Evolutionary conservation across 2,797 vertebrate genomes (phyloP).

Genomic region (Amniataba percoides): DNA sequence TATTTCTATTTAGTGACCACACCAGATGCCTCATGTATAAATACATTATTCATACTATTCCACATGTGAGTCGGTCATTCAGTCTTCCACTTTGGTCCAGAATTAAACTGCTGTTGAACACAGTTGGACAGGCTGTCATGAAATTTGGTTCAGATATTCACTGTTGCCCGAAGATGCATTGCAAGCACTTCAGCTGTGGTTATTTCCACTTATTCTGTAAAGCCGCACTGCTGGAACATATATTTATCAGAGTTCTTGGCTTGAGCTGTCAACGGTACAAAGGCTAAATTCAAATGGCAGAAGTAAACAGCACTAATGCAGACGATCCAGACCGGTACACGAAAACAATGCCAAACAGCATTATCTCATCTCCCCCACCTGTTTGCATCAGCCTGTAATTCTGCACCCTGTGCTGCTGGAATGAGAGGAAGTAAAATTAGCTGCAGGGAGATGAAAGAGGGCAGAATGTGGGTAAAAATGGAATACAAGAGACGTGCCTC

Average conservation of each 20-base stretch:
- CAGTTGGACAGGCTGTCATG: too few species aligned
- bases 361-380: slow-evolving; percentile 25
- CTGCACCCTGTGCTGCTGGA: background rate
- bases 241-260: slow-evolving; percentile 8
- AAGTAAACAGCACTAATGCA: slow-evolving; percentile 9
- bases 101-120: too few species aligned
- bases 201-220: too few species aligned
- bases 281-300: slow-evolving; percentile 25
- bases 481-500: slow-evolving; percentile 45
- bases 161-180: too few species aligned
- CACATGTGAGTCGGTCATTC: too few species aligned
- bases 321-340: slow-evolving; percentile 1
- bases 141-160: too few species aligned
- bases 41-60: too few species aligned
- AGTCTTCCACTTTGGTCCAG: too few species aligned
- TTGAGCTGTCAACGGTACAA: slow-evolving; percentile 7
- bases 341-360: slow-evolving; percentile 28
- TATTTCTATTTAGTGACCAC: too few species aligned
- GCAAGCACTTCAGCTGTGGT: too few species aligned
- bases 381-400: slow-evolving; percentile 30
- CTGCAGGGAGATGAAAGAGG: slow-evolving; percentile 57
- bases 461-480: slow-evolving; percentile 56
- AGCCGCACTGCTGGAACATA: background rate
- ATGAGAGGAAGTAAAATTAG: slow-evolving; percentile 64
- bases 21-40: too few species aligned